These are phyloP conservation scores for Pangasius sanitwongsei DNA, from an alignment of 2,797 vertebrate species.

Conservation along the genomic window DNA sequence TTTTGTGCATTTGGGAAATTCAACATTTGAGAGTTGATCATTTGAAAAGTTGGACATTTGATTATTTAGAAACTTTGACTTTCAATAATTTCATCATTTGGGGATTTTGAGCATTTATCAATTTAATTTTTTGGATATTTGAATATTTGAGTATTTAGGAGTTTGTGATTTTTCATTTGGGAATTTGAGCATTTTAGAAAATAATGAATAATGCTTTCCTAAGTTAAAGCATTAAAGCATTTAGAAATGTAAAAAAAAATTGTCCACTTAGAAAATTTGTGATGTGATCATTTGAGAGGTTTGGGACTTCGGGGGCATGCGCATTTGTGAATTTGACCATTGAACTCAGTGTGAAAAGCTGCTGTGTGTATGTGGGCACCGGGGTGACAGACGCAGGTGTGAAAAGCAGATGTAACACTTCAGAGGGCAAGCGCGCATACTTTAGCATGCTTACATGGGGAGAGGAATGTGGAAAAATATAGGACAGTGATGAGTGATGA, in stretches of 20 bases:
- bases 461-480: slow-evolving; percentile 15
- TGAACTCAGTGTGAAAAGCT: not conserved
- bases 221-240: not conserved
- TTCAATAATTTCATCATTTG: not conserved
- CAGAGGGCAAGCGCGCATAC: slow-evolving; percentile 31
- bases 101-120: not conserved
- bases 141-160: not conserved
- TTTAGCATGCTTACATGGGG: slow-evolving; percentile 34
- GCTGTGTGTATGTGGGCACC: slow-evolving; percentile 1
- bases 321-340: not conserved
- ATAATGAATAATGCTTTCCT: no score
- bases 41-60: not conserved
- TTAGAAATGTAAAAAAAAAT: not conserved
- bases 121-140: not conserved
- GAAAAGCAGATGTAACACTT: slow-evolving; percentile 49
- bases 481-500: not conserved
- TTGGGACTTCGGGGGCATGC: not conserved
- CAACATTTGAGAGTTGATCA: not conserved
- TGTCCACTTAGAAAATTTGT: not conserved
- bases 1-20: not conserved
- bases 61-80: not conserved
- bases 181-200: not conserved
- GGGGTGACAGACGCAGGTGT: slow-evolving; percentile 42
- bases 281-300: not conserved
- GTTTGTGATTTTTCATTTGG: not conserved